Conservation (phyloP, 2,888 invertebrate genomes). For the Notodonta ziczac region DNA sequence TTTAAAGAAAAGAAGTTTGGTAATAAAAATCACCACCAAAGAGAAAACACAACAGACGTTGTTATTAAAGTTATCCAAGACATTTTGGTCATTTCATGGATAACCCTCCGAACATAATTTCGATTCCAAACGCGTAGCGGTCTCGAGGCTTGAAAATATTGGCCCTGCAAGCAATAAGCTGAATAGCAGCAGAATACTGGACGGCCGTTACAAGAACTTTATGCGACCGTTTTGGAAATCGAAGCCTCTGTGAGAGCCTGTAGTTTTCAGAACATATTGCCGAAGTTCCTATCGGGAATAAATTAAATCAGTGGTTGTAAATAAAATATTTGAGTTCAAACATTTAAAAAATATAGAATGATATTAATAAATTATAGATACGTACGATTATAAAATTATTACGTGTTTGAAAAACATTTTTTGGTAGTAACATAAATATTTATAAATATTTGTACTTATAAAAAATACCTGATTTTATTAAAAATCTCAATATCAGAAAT, state of each 20-base stretch:
- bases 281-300: too few relatives aligned
- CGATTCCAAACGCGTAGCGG: conserved; percentile 57
- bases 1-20: too few relatives aligned
- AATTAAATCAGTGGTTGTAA: too few relatives aligned
- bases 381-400: too few relatives aligned
- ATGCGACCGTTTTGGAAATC: conserved; percentile 45
- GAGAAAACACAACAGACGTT: conserved; percentile 7
- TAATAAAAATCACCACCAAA: neutral
- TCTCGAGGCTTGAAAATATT: conserved; percentile 63
- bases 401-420: too few relatives aligned
- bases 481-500: too few relatives aligned
- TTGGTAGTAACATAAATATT: too few relatives aligned
- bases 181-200: conserved; percentile 60
- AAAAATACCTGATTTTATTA: too few relatives aligned
- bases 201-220: conserved; percentile 57
- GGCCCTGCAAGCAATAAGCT: conserved; percentile 62
- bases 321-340: too few relatives aligned
- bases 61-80: conserved; percentile 27
- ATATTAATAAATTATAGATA: neutral
- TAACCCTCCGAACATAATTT: conserved; percentile 50
- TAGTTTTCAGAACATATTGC: neutral
- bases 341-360: too few relatives aligned
- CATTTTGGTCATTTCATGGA: conserved; percentile 39
- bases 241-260: neutral
- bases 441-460: too few relatives aligned